phyloP scores from a whole-genome alignment of 2,797 vertebrate genomes.

The Micromesistius poutassou region DNA sequence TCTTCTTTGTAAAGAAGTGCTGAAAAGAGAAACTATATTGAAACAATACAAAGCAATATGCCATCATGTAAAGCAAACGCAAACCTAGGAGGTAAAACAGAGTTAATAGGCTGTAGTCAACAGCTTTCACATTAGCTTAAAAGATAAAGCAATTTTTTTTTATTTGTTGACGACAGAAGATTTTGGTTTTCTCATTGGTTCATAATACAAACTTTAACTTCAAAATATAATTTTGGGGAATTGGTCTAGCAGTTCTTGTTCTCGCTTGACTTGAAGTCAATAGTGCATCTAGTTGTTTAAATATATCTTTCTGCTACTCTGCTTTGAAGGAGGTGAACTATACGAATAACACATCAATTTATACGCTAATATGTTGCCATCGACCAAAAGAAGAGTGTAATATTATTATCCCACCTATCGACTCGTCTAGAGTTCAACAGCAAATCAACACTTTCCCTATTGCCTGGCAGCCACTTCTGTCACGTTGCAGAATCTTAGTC shows the following conservation, averaged over 20 bases:
- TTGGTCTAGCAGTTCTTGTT: background rate
- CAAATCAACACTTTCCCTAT: background rate
- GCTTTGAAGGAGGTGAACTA: background rate
- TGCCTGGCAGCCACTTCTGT: background rate
- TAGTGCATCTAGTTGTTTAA: background rate
- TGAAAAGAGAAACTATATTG: background rate
- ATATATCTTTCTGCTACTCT: background rate
- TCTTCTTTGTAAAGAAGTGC: background rate
- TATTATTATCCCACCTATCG: background rate
- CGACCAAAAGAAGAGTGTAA: background rate
- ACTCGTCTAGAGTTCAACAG: background rate
- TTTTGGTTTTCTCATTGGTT: background rate
- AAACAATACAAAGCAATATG: background rate
- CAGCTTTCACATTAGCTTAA: background rate
- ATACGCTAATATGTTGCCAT: background rate
- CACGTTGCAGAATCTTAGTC: background rate
- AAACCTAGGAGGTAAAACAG: background rate
- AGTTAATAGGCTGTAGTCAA: background rate
- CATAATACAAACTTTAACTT: background rate
- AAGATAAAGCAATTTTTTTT: background rate
- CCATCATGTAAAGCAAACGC: background rate
- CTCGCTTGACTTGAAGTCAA: background rate
- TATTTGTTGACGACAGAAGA: background rate
- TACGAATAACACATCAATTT: background rate
- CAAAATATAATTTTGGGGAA: background rate